phyloP scores from a whole-genome alignment of 2,888 invertebrate genomes.

The Crematogaster levior region DNA sequence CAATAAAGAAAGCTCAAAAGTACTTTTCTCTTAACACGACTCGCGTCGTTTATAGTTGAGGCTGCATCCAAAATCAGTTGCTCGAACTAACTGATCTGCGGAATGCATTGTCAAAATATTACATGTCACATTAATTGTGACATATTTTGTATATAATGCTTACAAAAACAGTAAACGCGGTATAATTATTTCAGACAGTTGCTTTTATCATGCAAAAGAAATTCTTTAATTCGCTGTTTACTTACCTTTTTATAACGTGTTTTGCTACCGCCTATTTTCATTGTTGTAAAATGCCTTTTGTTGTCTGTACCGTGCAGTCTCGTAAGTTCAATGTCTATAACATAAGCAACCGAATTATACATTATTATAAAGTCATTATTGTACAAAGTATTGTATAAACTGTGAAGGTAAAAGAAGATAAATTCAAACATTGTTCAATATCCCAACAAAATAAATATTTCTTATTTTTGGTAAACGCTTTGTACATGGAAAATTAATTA shows the following conservation, averaged over 20 bases:
- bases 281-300: constrained; percentile 29
- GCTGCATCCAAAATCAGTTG: no score
- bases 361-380: not conserved
- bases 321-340: constrained; percentile 1
- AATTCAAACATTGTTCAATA: not conserved
- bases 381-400: not conserved
- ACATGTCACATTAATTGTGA: not conserved
- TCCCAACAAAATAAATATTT: not conserved
- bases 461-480: not conserved
- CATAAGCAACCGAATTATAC: not conserved
- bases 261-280: constrained; percentile 8
- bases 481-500: not conserved
- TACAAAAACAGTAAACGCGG: not conserved
- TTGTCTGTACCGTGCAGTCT: not conserved
- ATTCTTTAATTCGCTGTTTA: not conserved
- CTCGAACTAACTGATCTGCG: not conserved
- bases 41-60: no score
- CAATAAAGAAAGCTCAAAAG: no score
- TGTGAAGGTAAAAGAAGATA: not conserved
- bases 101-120: not conserved
- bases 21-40: no score
- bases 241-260: constrained; percentile 37
- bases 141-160: not conserved
- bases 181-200: not conserved
- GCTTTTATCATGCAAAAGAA: not conserved